Evolutionary conservation across 2,797 vertebrate genomes (phyloP).

Genomic region (Babyrousa celebensis): DNA sequence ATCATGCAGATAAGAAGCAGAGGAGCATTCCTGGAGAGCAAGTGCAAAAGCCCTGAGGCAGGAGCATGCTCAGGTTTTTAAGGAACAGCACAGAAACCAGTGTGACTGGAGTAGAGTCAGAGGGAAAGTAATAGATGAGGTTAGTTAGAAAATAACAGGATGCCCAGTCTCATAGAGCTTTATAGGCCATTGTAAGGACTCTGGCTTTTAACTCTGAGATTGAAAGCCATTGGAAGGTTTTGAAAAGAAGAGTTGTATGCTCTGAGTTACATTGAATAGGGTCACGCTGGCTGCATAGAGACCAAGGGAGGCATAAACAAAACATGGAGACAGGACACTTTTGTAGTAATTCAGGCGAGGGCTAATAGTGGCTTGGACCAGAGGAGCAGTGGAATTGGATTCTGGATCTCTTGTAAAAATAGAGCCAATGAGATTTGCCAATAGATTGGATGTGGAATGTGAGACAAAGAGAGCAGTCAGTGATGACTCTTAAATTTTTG

Average conservation of each 20-base stretch:
- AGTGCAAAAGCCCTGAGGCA: background rate
- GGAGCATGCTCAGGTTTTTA: background rate
- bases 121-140: background rate
- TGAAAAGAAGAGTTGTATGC: background rate
- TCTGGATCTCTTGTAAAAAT: constrained; percentile 26
- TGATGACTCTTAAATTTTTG: background rate
- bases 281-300: background rate
- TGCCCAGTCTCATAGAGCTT: background rate
- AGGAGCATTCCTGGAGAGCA: constrained; percentile 13
- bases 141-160: background rate
- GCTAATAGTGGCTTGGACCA: background rate
- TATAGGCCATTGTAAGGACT: background rate
- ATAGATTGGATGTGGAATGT: background rate
- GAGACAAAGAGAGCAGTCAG: background rate
- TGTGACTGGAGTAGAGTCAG: background rate
- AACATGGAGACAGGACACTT: background rate
- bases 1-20: background rate
- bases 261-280: constrained; percentile 31
- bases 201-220: background rate
- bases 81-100: background rate
- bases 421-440: constrained; percentile 9
- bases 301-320: background rate
- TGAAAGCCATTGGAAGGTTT: background rate
- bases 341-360: background rate
- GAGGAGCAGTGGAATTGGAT: background rate